Conservation (phyloP, 2,888 invertebrate species). For the Exocentrus adspersus region DNA sequence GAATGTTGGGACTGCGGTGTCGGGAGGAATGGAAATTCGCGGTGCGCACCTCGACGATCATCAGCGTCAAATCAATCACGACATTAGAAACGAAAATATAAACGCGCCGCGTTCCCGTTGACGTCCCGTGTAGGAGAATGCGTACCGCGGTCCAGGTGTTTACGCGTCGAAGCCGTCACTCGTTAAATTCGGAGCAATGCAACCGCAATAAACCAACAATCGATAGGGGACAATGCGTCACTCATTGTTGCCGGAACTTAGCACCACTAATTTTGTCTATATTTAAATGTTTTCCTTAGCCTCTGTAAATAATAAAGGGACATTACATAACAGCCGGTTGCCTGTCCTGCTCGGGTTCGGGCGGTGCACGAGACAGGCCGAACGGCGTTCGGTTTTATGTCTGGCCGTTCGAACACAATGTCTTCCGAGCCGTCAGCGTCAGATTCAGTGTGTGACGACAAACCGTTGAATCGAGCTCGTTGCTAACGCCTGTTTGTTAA, state of each 20-base stretch:
- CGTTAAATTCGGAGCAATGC: constrained; percentile 3
- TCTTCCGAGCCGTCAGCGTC: constrained; percentile 51
- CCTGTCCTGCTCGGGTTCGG: constrained; percentile 49
- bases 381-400: constrained; percentile 56
- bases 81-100: constrained; percentile 13
- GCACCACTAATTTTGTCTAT: constrained; percentile 51
- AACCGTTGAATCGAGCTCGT: constrained; percentile 45
- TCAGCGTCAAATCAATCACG: constrained; percentile 22
- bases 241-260: constrained; percentile 48
- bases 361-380: constrained; percentile 46
- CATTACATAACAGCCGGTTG: constrained; percentile 59
- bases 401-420: constrained; percentile 53
- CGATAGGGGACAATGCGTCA: constrained; percentile 27
- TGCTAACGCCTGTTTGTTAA: constrained; percentile 27
- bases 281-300: constrained; percentile 54
- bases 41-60: neutral
- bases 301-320: constrained; percentile 56
- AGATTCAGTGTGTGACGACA: constrained; percentile 60
- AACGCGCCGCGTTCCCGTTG: constrained; percentile 16
- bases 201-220: constrained; percentile 18
- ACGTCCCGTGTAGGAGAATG: constrained; percentile 13
- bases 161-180: neutral
- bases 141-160: constrained; percentile 2
- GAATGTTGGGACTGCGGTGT: too few species aligned
- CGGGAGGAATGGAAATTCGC: neutral